Evolutionary conservation across 2,113 vertebrate species (phyloP).

Genomic region (Atlantisia rogersi): DNA sequence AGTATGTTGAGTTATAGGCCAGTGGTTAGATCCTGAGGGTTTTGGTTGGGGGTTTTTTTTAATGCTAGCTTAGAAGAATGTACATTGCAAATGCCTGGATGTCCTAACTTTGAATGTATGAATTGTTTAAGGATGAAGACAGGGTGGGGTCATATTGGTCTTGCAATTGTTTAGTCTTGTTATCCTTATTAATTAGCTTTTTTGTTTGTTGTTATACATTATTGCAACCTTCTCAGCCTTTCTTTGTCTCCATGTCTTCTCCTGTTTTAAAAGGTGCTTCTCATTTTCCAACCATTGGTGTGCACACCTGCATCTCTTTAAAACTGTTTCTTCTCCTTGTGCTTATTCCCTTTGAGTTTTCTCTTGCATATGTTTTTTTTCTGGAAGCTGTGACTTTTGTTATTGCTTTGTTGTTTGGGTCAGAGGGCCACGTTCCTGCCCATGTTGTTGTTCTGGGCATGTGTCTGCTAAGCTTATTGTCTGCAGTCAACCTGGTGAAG

Average conservation of each 20-base stretch:
- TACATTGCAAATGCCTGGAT: background rate
- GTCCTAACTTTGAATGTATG: background rate
- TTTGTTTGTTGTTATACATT: background rate
- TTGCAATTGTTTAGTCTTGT: background rate
- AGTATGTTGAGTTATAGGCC: background rate
- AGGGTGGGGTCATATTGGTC: background rate
- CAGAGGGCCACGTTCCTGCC: background rate
- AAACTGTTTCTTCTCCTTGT: background rate
- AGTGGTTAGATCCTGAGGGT: background rate
- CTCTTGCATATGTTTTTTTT: background rate
- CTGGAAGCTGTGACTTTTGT: background rate
- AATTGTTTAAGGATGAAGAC: background rate
- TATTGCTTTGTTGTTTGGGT: background rate
- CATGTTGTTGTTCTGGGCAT: background rate
- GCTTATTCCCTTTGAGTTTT: background rate
- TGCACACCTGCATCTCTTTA: background rate
- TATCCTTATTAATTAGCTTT: background rate
- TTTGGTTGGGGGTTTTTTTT: background rate
- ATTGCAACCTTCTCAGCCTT: background rate
- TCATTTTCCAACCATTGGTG: background rate
- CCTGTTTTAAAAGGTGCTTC: background rate
- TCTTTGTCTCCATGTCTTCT: background rate
- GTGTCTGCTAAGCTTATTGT: background rate
- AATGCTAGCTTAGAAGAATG: background rate
- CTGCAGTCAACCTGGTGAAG: background rate